Percentiles rank a stretch among this genome's conserved stretches.
These are phyloP conservation scores for Plebejus argus DNA, from an alignment of 2,888 invertebrate genomes.

Conservation along the genomic window DNA sequence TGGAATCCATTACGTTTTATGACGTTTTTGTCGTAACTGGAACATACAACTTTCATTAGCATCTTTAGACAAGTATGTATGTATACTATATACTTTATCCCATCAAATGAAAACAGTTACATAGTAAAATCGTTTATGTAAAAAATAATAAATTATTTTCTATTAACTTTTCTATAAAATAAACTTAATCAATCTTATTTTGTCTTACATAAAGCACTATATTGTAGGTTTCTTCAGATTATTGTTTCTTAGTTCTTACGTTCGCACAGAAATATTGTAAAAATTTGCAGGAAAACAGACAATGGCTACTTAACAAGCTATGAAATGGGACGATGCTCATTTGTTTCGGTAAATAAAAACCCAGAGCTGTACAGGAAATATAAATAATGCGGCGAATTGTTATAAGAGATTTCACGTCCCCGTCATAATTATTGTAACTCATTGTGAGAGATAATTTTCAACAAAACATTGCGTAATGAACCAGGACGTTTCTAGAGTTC, in stretches of 20 bases:
- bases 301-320: constrained; percentile 40
- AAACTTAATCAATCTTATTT: too few relatives aligned
- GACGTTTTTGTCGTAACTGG: constrained; percentile 17
- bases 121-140: too few relatives aligned
- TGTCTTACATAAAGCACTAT: too few relatives aligned
- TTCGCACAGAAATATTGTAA: constrained; percentile 25
- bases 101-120: too few relatives aligned
- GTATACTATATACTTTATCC: too few relatives aligned
- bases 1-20: constrained; percentile 7
- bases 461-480: constrained; percentile 15
- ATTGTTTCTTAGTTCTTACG: constrained; percentile 16
- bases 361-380: constrained; percentile 38
- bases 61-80: not conserved
- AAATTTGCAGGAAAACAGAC: constrained; percentile 33
- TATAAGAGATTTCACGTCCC: constrained; percentile 25
- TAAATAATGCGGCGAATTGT: constrained; percentile 37
- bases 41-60: not conserved
- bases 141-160: too few relatives aligned
- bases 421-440: constrained; percentile 21
- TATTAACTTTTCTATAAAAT: too few relatives aligned
- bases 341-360: constrained; percentile 43
- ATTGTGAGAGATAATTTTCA: constrained; percentile 23
- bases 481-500: not conserved
- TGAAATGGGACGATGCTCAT: constrained; percentile 42
- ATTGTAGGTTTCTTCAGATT: not conserved